Evolutionary conservation across 2,113 vertebrate genomes (phyloP), one percentile per base, ranked within the genome.

Genomic region (Notechis scutatus): DNA sequence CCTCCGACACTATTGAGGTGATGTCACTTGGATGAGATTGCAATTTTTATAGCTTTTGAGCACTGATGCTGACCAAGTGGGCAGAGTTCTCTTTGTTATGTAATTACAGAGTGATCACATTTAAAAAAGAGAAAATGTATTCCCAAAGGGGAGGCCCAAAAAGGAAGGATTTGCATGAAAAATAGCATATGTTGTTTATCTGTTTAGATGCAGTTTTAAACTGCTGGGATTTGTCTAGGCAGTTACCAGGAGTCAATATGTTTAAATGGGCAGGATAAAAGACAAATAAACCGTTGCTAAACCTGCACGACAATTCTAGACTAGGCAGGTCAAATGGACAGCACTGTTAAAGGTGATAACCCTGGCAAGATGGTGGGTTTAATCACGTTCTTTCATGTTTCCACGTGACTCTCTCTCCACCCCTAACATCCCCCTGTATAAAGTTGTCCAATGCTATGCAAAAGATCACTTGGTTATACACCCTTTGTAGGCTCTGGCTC

Each of bases 391-490:
- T 23, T 74, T 9, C 34, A 42, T 45, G 26, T 81, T 55, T 52
- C 59, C 2, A 6, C 3, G 5, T 10, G 11, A 52, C 12, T 92
- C n/a, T 39, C 92, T 81, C 74, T 81, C 69, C 69, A 42, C 18
- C 7, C 18, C 74, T 42, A 8, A 81, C 34, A 42, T 81, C 45
- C 87, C 29, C 15, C 0, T 50, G 0, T 0, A 0, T 18, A 42
- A 34, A 3, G 23, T 8, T 91, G 93, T 39, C 50, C 90, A 86
- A 92, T 47, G 85, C 20, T 90, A 90, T 50, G 24, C 34, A 59
- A 26, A 85, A 88, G 42, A 89, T 61, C 54, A 0, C 90, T 64
- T 18, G 85, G 15, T 55, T 92, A 10, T 42, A 92, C 47, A 14
- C 1, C 0, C 0, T 61, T 91, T 18, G 42, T 29, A 54, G 86